These are phyloP conservation scores for Portevinia maculata DNA, from an alignment of 2,888 invertebrate species.

Conservation along the genomic window DNA sequence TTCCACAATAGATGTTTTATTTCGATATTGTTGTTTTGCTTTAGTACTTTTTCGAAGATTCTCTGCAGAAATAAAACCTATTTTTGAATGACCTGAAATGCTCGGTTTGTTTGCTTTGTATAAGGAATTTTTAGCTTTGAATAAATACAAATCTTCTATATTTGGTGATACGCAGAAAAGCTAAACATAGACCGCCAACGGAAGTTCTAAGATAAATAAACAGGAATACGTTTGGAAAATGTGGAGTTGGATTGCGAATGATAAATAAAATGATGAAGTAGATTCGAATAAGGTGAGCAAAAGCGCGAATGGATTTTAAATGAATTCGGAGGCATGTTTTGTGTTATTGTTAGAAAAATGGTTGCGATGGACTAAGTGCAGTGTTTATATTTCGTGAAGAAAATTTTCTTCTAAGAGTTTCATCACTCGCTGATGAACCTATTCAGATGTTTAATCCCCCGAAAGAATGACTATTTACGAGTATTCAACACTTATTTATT, in stretches of 20 bases:
- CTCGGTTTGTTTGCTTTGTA: constrained; percentile 3
- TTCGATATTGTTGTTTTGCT: background rate
- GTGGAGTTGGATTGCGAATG: background rate
- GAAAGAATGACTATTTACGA: too few relatives aligned
- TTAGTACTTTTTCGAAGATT: background rate
- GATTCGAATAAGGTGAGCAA: too few relatives aligned
- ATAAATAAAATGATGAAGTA: background rate
- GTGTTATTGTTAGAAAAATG: too few relatives aligned
- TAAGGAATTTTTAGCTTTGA: background rate
- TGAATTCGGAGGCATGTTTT: too few relatives aligned
- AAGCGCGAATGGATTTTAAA: too few relatives aligned
- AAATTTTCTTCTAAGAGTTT: too few relatives aligned
- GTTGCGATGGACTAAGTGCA: too few relatives aligned
- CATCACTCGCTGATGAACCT: too few relatives aligned
- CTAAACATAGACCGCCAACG: background rate
- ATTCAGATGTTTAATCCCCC: too few relatives aligned
- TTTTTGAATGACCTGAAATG: constrained; percentile 42
- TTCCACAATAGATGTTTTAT: constrained; percentile 17
- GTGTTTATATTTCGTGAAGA: too few relatives aligned
- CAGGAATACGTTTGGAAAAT: background rate
- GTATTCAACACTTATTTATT: too few relatives aligned
- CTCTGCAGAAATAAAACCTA: constrained; percentile 31
- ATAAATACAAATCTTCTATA: background rate
- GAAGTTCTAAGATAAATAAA: background rate
- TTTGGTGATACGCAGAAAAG: background rate